Percentiles rank a stretch among this genome's conserved stretches.
Conservation (phyloP, 2,888 invertebrate species). For the Oegoconia quadripuncta region DNA sequence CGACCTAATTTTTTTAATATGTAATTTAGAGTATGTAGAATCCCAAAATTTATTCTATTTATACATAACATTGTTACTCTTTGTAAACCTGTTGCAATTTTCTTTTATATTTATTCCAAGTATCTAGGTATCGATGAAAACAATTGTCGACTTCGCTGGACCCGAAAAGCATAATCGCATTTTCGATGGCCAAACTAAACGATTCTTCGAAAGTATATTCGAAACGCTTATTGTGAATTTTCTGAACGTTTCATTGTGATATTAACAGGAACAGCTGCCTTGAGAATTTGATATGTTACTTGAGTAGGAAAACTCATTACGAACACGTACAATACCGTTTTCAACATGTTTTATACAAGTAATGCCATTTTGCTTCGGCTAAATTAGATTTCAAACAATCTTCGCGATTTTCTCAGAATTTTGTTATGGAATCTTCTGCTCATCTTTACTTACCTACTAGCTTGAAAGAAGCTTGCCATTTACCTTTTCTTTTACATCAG, state of each 20-base stretch:
- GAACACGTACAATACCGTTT: not conserved
- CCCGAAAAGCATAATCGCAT: not conserved
- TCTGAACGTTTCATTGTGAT: slow-evolving; percentile 7
- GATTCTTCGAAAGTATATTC: slow-evolving; percentile 13
- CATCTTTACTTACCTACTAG: not conserved
- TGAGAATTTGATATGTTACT: slow-evolving; percentile 8
- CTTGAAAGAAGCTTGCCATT: not conserved
- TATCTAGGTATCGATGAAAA: not conserved
- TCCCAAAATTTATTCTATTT: no score
- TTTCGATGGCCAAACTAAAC: slow-evolving; percentile 11
- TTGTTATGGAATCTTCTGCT: no score
- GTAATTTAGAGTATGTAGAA: not conserved
- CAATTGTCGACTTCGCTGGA: not conserved
- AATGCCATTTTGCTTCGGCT: not conserved
- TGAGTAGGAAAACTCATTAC: slow-evolving; percentile 1
- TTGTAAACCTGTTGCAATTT: no score
- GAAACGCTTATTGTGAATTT: slow-evolving; percentile 15
- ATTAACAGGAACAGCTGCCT: slow-evolving; percentile 13
- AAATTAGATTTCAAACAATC: no score
- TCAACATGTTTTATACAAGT: not conserved
- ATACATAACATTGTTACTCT: no score
- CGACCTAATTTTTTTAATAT: no score
- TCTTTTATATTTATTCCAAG: not conserved
- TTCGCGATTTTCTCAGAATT: no score
- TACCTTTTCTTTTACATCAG: not conserved